Evolutionary conservation across 2,113 vertebrate species (phyloP).

Genomic region (Choloepus hoffmanni): DNA sequence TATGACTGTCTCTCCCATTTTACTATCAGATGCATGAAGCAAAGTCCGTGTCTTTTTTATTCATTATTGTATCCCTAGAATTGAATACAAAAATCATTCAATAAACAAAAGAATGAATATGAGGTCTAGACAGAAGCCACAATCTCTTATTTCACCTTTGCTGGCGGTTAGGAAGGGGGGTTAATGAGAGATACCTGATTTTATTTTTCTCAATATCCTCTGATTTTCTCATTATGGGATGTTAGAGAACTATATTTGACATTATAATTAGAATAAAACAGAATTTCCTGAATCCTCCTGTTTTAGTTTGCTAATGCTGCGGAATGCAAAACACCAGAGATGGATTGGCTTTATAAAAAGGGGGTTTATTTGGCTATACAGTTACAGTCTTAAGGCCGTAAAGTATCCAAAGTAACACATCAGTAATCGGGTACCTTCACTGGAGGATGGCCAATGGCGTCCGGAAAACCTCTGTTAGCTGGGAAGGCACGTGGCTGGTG

Average conservation of each 20-base stretch:
- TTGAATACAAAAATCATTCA: neutral
- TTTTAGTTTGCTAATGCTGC: too few species aligned
- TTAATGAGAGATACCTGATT: neutral
- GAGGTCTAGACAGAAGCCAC: neutral
- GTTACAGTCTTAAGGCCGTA: too few species aligned
- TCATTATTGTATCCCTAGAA: neutral
- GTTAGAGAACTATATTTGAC: neutral
- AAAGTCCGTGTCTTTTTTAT: neutral
- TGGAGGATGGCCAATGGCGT: too few species aligned
- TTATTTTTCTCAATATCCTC: neutral
- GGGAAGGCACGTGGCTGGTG: too few species aligned
- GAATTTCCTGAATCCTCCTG: neutral
- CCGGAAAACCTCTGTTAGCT: too few species aligned
- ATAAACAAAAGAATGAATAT: neutral
- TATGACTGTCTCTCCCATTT: neutral
- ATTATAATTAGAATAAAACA: slow-evolving; percentile 31
- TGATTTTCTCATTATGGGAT: neutral
- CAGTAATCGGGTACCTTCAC: too few species aligned
- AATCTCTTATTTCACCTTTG: neutral
- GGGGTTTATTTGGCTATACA: too few species aligned
- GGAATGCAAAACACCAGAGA: too few species aligned
- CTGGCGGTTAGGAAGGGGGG: too few species aligned
- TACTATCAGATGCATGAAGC: neutral
- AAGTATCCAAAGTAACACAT: too few species aligned
- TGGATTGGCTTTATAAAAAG: too few species aligned